A percentile compares a stretch with the other conserved stretches of the same genome.
Evolutionary conservation across 1,140 invertebrate genomes (phyloP).

Genomic region (Papilio polytes): DNA sequence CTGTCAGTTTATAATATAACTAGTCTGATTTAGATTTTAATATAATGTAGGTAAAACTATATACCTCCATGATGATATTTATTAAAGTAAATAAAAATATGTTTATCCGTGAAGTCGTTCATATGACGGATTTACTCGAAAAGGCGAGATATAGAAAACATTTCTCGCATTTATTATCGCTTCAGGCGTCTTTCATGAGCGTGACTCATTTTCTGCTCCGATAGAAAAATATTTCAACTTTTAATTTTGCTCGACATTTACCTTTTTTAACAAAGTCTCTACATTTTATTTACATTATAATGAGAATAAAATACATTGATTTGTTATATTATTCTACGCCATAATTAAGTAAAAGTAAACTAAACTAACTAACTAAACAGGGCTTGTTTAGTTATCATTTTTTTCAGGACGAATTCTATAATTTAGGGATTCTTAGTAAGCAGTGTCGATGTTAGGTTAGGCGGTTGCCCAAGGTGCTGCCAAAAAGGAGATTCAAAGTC

Average conservation of each 20-base stretch:
- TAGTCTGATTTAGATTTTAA: not conserved
- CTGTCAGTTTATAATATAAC: not conserved
- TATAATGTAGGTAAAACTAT: not conserved
- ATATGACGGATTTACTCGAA: slow-evolving; percentile 14
- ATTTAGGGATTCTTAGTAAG: not conserved
- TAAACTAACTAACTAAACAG: no score
- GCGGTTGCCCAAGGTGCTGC: no score
- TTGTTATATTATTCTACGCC: not conserved
- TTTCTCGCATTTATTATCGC: slow-evolving; percentile 27
- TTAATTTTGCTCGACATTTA: slow-evolving; percentile 11
- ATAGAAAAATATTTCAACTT: slow-evolving; percentile 18
- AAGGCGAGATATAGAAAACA: slow-evolving; percentile 18
- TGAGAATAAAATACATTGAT: not conserved
- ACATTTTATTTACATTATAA: not conserved
- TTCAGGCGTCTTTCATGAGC: slow-evolving; percentile 1
- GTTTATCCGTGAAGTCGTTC: slow-evolving; percentile 17
- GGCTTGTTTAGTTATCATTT: not conserved
- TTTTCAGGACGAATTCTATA: not conserved
- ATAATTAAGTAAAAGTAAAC: not conserved
- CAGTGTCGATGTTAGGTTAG: not conserved
- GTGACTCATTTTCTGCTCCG: slow-evolving; percentile 8
- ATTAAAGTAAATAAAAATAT: slow-evolving; percentile 24
- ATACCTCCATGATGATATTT: not conserved
- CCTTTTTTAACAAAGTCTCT: not conserved
- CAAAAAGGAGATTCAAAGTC: no score